Conservation (phyloP, 2,113 vertebrate genomes). For the Syngnathus scovelli region DNA sequence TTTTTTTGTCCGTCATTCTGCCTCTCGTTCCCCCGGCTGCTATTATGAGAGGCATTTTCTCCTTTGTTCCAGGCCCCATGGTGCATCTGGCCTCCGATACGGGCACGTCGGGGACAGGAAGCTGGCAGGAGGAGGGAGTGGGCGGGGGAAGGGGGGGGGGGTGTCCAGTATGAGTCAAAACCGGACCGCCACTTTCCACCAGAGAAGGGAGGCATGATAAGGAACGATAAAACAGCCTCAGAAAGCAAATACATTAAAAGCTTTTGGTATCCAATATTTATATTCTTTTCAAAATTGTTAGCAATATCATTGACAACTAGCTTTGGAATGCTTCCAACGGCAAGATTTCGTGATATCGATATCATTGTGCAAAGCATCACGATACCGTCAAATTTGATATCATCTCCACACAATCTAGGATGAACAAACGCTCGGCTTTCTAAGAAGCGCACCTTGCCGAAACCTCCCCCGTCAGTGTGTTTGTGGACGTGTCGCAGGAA, state of each 20-base stretch:
- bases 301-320: neutral
- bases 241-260: constrained; percentile 44
- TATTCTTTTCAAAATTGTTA: neutral
- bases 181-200: constrained; percentile 54
- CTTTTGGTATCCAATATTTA: neutral
- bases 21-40: constrained; percentile 59
- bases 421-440: constrained; percentile 19
- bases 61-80: constrained; percentile 73
- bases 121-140: constrained; percentile 46
- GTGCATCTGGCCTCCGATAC: constrained; percentile 75
- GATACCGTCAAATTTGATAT: neutral
- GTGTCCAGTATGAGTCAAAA: constrained; percentile 50
- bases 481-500: neutral
- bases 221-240: constrained; percentile 38
- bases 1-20: constrained; percentile 35
- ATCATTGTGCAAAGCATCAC: neutral
- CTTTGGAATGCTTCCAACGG: too few relatives aligned
- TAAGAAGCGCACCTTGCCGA: constrained; percentile 23
- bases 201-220: constrained; percentile 53
- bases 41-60: constrained; percentile 74
- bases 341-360: neutral
- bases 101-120: constrained; percentile 63
- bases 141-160: constrained; percentile 30
- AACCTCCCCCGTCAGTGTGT: constrained; percentile 12
- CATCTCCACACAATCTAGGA: neutral